Evolutionary conservation across 2,113 vertebrate genomes (phyloP).

Genomic region (Bungarus multicinctus): DNA sequence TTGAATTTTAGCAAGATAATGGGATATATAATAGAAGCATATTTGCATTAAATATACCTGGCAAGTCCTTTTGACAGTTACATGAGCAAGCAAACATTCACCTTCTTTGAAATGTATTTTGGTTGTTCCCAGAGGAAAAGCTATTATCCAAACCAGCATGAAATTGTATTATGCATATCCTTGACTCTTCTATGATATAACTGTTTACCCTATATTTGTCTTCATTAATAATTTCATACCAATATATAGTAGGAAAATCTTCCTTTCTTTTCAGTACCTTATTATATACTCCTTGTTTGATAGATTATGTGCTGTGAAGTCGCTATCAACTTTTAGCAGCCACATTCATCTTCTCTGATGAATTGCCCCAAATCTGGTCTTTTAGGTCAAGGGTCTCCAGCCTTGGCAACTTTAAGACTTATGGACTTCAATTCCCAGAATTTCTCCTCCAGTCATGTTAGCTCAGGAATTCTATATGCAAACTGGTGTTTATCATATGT

Average conservation of each 20-base stretch:
- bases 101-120: neutral
- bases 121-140: neutral
- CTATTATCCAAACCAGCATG: neutral
- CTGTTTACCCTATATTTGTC: neutral
- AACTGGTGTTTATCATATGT: no score
- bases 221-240: neutral
- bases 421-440: no score
- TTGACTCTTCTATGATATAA: neutral
- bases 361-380: neutral
- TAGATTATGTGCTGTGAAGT: neutral
- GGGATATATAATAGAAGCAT: no score
- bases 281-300: neutral
- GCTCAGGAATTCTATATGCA: no score
- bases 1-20: no score
- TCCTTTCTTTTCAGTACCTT: neutral
- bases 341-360: neutral
- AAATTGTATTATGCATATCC: neutral
- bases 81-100: neutral
- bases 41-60: neutral
- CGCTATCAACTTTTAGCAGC: neutral
- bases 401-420: no score
- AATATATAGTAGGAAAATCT: neutral
- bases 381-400: neutral
- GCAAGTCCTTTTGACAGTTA: no score
- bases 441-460: no score